phyloP scores from a whole-genome alignment of 2,113 vertebrate genomes.

The Eubucco bourcierii region DNA sequence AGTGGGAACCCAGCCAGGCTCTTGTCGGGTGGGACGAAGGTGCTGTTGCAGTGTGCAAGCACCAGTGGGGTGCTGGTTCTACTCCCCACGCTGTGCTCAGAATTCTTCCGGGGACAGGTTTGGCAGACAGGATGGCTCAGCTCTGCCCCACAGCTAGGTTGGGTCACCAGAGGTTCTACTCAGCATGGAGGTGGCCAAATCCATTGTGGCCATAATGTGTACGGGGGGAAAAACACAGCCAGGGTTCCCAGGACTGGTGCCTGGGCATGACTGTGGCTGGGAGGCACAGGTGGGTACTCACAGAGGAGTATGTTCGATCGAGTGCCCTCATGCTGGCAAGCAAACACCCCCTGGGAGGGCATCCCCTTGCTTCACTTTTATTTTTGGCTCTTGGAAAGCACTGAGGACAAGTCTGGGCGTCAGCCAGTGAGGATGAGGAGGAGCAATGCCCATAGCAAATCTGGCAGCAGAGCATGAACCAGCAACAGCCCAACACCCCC shows the following conservation, averaged over 20 bases:
- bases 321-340: fast-evolving
- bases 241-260: neutral
- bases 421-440: neutral
- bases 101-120: neutral
- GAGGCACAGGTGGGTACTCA: neutral
- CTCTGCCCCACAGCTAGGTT: neutral
- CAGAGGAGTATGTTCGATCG: neutral
- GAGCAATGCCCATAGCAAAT: neutral
- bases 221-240: too few relatives aligned
- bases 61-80: neutral
- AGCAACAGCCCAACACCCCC: neutral
- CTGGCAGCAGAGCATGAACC: neutral
- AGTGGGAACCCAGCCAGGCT: fast-evolving
- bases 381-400: neutral
- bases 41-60: neutral
- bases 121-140: fast-evolving
- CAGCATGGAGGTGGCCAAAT: neutral
- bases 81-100: neutral
- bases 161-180: neutral
- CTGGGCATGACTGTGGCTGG: neutral
- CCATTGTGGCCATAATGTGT: neutral
- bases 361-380: neutral
- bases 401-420: neutral
- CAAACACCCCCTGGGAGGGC: neutral
- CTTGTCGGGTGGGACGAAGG: neutral